Conservation (phyloP, 2,797 vertebrate genomes). For the Neosalanx taihuensis region DNA sequence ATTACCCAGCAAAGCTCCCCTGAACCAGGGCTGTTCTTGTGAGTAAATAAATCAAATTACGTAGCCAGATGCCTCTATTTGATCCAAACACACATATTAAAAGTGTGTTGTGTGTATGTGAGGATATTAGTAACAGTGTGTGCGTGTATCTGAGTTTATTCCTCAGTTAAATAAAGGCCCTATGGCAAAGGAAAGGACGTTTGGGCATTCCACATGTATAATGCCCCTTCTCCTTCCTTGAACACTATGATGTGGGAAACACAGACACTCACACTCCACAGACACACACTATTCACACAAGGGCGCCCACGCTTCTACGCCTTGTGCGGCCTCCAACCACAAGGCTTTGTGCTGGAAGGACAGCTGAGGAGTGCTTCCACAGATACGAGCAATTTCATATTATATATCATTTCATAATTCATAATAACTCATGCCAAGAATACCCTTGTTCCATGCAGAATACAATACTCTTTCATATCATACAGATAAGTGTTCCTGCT, state of each 20-base stretch:
- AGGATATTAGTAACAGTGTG: neutral
- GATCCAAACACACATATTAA: constrained; percentile 22
- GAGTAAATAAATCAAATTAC: constrained; percentile 37
- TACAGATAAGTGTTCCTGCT: no score
- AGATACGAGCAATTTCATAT: neutral
- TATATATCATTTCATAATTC: neutral
- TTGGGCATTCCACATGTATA: constrained; percentile 41
- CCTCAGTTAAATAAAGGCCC: constrained; percentile 38
- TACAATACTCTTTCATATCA: no score
- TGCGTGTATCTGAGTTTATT: constrained; percentile 6
- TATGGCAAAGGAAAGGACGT: constrained; percentile 19
- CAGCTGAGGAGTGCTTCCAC: neutral
- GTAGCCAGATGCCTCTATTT: constrained; percentile 10
- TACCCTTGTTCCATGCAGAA: no score
- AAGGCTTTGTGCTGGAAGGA: neutral
- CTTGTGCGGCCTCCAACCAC: constrained; percentile 3
- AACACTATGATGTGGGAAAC: constrained; percentile 23
- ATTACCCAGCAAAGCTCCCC: neutral
- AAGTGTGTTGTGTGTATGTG: constrained; percentile 21
- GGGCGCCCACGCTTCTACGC: neutral
- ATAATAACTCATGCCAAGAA: neutral
- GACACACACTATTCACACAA: neutral
- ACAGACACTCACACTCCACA: neutral
- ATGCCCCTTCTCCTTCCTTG: constrained; percentile 34
- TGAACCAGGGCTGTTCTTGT: constrained; percentile 33